These are phyloP conservation scores for Protobothrops mucrosquamatus DNA, from an alignment of 2,113 vertebrate species.

Conservation along the genomic window DNA sequence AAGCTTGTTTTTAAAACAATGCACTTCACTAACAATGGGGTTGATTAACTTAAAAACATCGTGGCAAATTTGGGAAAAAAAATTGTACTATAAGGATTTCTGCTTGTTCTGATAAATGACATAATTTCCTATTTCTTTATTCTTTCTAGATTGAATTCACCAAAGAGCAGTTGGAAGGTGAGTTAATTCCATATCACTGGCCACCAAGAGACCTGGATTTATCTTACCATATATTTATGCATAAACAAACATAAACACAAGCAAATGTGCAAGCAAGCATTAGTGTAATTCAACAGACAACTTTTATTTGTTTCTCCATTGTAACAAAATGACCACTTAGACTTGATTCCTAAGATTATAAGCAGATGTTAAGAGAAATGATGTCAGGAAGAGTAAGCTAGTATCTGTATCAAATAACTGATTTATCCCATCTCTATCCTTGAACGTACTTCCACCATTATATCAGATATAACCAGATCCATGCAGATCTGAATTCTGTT, in stretches of 20 bases:
- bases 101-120: neutral
- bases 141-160: constrained; percentile 66
- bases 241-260: neutral
- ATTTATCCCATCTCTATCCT: neutral
- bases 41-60: neutral
- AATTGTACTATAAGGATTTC: neutral
- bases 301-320: neutral
- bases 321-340: neutral
- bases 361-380: neutral
- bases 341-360: neutral
- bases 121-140: constrained; percentile 43
- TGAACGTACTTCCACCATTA: neutral
- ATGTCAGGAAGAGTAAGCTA: neutral
- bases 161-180: constrained; percentile 69
- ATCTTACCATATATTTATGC: neutral
- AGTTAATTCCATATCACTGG: constrained; percentile 5
- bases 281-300: neutral
- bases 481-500: neutral
- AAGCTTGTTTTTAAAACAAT: neutral
- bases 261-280: neutral
- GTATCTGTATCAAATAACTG: neutral
- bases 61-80: too few species aligned
- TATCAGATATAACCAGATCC: neutral
- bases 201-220: neutral
- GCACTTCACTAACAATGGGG: neutral